These are phyloP conservation scores for Zaprionus gabonicus DNA, from an alignment of 1,140 invertebrate genomes.

Conservation along the genomic window DNA sequence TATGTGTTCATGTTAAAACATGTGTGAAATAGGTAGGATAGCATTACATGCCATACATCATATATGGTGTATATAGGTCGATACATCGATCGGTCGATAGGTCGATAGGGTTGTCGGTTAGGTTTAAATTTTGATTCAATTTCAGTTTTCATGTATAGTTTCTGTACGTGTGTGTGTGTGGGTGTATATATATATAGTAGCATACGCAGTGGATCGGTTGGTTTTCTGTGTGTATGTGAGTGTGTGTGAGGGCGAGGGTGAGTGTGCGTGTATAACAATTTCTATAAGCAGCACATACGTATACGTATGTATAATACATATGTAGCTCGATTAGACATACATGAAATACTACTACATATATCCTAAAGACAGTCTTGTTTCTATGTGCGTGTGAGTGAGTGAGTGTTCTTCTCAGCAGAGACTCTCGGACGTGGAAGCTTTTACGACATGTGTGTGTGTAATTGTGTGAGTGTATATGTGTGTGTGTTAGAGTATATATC, in stretches of 20 bases:
- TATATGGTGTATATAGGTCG: conserved; percentile 23
- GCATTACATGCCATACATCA: conserved; percentile 13
- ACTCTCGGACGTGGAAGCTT: conserved; percentile 38
- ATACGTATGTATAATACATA: conserved; percentile 40
- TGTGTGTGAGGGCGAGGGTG: conserved; percentile 15
- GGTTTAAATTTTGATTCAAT: conserved; percentile 51
- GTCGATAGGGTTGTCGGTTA: conserved; percentile 27
- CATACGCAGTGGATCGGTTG: conserved; percentile 13
- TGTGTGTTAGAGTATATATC: conserved; percentile 21
- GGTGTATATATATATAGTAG: conserved; percentile 15
- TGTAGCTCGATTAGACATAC: conserved; percentile 67
- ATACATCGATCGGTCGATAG: conserved; percentile 23
- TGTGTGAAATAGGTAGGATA: conserved; percentile 15
- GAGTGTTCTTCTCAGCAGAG: conserved; percentile 10
- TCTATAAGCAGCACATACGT: conserved; percentile 66
- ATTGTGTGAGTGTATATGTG: not conserved
- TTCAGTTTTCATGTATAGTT: conserved; percentile 24
- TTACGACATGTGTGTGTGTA: conserved; percentile 11
- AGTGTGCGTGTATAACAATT: conserved; percentile 64
- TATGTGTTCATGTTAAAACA: not conserved
- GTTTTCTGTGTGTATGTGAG: conserved; percentile 23
- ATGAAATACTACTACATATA: conserved; percentile 77
- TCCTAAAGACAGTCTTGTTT: conserved; percentile 79
- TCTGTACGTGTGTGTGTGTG: not conserved
- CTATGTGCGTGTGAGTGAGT: conserved; percentile 68